Evolutionary conservation across 2,113 vertebrate species (phyloP), one percentile per base, ranked within the genome.

Genomic region (Psephotus haematonotus): DNA sequence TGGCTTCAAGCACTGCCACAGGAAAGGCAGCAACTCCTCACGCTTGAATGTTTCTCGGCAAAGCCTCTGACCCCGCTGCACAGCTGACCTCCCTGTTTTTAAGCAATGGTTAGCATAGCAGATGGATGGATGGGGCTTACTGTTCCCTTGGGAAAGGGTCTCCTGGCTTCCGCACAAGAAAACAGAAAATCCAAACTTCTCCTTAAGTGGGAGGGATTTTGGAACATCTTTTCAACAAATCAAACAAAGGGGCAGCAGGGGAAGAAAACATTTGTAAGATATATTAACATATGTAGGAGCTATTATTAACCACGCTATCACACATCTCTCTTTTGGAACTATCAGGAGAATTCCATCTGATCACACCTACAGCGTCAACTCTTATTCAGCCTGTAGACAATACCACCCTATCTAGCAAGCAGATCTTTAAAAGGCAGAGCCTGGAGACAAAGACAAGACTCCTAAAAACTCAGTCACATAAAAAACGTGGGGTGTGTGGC

Each of bases 1-100:
- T 6, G 63, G 96, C 88, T 97, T 92, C 92, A 88, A 94, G 93
- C 60, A 35, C 76, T 79, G 60, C 60, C 82, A 68, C 90, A 80
- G 92, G 95, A 95, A 95, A 92, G 50, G 92, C 78, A 92, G 93
- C 35, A 83, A 46, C 44, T 71, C 69, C 90, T 93, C 82, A 33
- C 41, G 79, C 50, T 47, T 12, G 27, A 86, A 28, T 4, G 43
- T 23, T 76, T 72, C 95, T 72, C 90, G 91, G 91, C 44, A 70
- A 13, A 69, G 60, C 24, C 70, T 71, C 71, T 87, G 95, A 81
- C 69, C 87, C 12, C 35, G 90, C 76, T 23, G 81, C 81, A 85
- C 57, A 72, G 63, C 49, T 85, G 93, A 94, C 47, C 71, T 90
- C 67, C 24, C 78, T 59, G 76, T 14, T 76, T 94, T 72, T 57